Conservation (phyloP, 2,888 invertebrate species). For the Cerceris ruficornis region DNA sequence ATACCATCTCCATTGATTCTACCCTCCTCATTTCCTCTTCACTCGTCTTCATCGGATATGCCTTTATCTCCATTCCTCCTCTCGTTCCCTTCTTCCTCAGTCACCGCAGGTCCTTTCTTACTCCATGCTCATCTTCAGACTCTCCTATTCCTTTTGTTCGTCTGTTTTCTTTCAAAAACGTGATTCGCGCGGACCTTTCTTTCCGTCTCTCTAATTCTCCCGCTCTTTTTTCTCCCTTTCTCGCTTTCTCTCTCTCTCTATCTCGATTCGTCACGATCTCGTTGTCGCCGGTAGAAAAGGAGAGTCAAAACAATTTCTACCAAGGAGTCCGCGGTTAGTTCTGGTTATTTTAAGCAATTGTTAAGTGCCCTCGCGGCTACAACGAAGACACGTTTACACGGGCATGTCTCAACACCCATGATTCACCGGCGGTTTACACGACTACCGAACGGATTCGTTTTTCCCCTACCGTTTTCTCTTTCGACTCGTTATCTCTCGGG, state of each 20-base stretch:
- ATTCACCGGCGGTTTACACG: constrained; percentile 55
- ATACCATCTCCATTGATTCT: neutral
- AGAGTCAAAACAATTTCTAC: constrained; percentile 40
- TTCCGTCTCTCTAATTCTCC: constrained; percentile 8
- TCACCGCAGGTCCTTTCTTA: constrained; percentile 10
- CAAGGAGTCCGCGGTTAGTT: constrained; percentile 31
- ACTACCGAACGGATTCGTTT: constrained; percentile 10
- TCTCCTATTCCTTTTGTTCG: neutral
- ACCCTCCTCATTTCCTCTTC: constrained; percentile 23
- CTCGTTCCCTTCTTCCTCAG: constrained; percentile 24
- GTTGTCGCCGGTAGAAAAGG: constrained; percentile 33
- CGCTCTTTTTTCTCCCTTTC: constrained; percentile 18
- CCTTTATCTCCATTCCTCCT: neutral
- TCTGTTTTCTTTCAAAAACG: constrained; percentile 3
- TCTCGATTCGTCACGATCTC: constrained; percentile 30
- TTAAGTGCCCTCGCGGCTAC: constrained; percentile 64
- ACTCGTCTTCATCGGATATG: constrained; percentile 9
- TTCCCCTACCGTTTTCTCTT: constrained; percentile 1
- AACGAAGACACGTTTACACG: constrained; percentile 59
- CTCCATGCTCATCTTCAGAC: neutral
- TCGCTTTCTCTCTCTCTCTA: neutral
- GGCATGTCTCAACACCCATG: constrained; percentile 58
- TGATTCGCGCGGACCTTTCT: neutral
- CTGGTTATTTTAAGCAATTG: constrained; percentile 72
- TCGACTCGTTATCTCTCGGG: constrained; percentile 42